Evolutionary conservation across 2,113 vertebrate genomes (phyloP), one percentile per base, ranked within the genome.

Genomic region (Cricetomys ansorgei): DNA sequence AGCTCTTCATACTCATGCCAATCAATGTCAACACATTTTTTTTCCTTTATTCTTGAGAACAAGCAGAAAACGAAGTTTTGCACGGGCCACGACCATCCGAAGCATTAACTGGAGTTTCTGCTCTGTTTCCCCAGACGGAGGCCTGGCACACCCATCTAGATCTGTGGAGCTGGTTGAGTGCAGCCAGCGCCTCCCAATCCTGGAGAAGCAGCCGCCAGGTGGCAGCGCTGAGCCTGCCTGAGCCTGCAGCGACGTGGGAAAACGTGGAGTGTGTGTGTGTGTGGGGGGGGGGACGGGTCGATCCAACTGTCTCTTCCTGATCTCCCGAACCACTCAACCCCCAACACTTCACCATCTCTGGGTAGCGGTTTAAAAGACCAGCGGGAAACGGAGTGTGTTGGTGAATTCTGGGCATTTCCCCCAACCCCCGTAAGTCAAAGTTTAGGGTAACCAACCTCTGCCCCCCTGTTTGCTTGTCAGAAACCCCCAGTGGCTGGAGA

Each of bases 181-280:
- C 88, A 23, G 40, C 57, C 73, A 5, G 62, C 81, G 23, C 69
- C 83, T 94, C 70, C 69, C 80, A 23, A 0, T 90, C 57, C 2
- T 29, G 96, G 10, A 76, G 83, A 7, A 16, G 43, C 96, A 31
- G 96, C 98, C 99, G 98, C 99, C 99, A 99, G 99, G 99, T 99
- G 99, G 99, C 99, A 99, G 99, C 98, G 98, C 98, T 98, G 99
- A 99, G 99, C 99, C 99, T 99, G 97, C 75, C 12, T 96, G 97
- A 19, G 59, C 90, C 57, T 13, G 34, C 70, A 85, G 75, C 89
- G 76, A 90, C 93, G 50, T 94, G 94, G 97, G 97, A 96, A 95
- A 96, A 79, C n/a, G 62, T 72, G 43, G 65, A 94, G 57, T 59
- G 57, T 59, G 57, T 59, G 57, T 59, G 57, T 59, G 57, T 59